phyloP scores from a whole-genome alignment of 2,113 vertebrate species.

The Chionis minor region DNA sequence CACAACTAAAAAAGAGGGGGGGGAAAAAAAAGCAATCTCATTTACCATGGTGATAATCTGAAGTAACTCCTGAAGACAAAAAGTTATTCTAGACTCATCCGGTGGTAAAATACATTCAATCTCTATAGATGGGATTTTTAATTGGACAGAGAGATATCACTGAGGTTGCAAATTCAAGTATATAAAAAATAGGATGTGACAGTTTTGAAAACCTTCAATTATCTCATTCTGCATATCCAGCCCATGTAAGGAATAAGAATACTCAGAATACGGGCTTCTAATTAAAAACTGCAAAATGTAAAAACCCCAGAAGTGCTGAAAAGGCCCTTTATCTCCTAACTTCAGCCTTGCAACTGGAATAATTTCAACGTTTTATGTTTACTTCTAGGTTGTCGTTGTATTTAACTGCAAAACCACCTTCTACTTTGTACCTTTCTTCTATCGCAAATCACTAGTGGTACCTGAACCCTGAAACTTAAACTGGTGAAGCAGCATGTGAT shows the following conservation, averaged over 20 bases:
- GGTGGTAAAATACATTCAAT: background rate
- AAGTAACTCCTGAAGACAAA: background rate
- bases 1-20: background rate
- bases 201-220: slow-evolving; percentile 33
- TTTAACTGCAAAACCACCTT: background rate
- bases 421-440: background rate
- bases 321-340: background rate
- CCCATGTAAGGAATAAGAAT: background rate
- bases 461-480: background rate
- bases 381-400: background rate
- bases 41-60: background rate
- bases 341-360: background rate
- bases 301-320: background rate
- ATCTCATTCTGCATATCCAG: background rate
- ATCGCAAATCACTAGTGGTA: background rate
- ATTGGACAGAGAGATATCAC: background rate
- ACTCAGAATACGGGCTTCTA: background rate
- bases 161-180: background rate
- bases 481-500: background rate
- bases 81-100: background rate
- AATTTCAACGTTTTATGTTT: background rate
- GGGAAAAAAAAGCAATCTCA: background rate
- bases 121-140: background rate
- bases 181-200: background rate
- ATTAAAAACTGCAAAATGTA: background rate